Percentiles rank a stretch among this genome's conserved stretches.
Conservation (phyloP, 2,888 invertebrate species). For the Kryphioiulus occultus region DNA sequence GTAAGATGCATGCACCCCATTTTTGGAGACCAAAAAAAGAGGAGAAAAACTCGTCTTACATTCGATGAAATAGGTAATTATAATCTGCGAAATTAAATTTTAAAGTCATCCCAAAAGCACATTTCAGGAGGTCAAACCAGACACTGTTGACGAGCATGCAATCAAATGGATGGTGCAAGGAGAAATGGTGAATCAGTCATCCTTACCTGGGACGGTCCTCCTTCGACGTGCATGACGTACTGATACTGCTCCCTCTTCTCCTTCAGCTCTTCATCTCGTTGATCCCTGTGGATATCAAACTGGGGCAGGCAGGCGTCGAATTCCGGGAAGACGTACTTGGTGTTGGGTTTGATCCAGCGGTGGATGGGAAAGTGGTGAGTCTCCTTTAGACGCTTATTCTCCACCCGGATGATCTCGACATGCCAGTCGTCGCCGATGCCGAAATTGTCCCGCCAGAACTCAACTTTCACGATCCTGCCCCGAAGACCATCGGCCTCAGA, state of each 20-base stretch:
- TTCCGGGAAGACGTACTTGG: constrained; percentile 60
- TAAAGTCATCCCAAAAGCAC: no score
- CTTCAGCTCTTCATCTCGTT: constrained; percentile 60
- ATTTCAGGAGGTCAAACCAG: no score
- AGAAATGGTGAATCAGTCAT: background rate
- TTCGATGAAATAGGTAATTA: no score
- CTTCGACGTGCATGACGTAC: constrained; percentile 56
- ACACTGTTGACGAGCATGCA: no score
- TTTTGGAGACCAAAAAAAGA: no score
- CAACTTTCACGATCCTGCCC: constrained; percentile 57
- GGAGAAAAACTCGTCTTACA: no score
- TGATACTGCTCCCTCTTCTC: constrained; percentile 60
- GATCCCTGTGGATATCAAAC: constrained; percentile 60
- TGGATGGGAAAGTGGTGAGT: constrained; percentile 61
- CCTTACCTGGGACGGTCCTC: constrained; percentile 59
- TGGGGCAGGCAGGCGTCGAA: constrained; percentile 63
- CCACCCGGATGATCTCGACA: constrained; percentile 58
- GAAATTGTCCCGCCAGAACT: constrained; percentile 62
- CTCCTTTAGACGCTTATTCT: constrained; percentile 55
- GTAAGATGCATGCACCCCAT: no score
- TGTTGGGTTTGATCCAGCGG: constrained; percentile 62
- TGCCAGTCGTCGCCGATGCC: constrained; percentile 63
- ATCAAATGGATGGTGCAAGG: no score
- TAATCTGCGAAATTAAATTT: no score
- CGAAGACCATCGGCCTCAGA: constrained; percentile 49